These are phyloP conservation scores for Isoperla grammatica DNA, from an alignment of 2,888 invertebrate genomes.

Conservation along the genomic window DNA sequence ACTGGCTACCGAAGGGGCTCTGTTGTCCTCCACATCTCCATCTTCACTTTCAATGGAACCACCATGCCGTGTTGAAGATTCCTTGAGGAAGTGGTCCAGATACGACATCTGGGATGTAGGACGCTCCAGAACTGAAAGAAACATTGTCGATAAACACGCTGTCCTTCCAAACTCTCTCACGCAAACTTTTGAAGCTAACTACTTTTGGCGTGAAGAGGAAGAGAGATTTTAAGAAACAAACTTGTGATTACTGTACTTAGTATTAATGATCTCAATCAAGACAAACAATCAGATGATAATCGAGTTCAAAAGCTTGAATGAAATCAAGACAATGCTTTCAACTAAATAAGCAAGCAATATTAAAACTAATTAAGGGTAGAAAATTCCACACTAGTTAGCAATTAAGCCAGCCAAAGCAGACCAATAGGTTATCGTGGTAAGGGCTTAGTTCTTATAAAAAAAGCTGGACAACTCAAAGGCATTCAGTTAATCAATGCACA, in stretches of 20 bases:
- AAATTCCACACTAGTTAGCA: too few species aligned
- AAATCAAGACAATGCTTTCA: background rate
- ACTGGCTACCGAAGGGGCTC: slow-evolving; percentile 68
- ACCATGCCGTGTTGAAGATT: slow-evolving; percentile 47
- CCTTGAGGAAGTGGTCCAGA: slow-evolving; percentile 84
- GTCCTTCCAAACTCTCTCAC: background rate
- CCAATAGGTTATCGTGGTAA: too few species aligned
- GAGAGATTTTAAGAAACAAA: background rate
- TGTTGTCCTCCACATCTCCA: slow-evolving; percentile 69
- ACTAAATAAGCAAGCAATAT: slow-evolving; percentile 28
- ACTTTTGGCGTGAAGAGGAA: background rate
- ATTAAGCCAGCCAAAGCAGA: too few species aligned
- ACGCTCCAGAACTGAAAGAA: slow-evolving; percentile 70
- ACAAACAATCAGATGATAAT: background rate
- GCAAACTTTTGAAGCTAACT: background rate
- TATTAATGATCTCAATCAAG: background rate
- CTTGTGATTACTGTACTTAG: background rate
- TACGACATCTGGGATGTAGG: slow-evolving; percentile 90
- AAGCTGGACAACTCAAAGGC: too few species aligned
- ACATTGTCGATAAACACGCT: background rate
- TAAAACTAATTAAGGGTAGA: slow-evolving; percentile 45
- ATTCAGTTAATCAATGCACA: too few species aligned
- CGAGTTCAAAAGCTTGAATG: too few species aligned
- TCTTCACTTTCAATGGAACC: slow-evolving; percentile 64
- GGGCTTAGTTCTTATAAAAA: too few species aligned